phyloP scores from a whole-genome alignment of 2,113 vertebrate genomes.

The Sciurus niger region DNA sequence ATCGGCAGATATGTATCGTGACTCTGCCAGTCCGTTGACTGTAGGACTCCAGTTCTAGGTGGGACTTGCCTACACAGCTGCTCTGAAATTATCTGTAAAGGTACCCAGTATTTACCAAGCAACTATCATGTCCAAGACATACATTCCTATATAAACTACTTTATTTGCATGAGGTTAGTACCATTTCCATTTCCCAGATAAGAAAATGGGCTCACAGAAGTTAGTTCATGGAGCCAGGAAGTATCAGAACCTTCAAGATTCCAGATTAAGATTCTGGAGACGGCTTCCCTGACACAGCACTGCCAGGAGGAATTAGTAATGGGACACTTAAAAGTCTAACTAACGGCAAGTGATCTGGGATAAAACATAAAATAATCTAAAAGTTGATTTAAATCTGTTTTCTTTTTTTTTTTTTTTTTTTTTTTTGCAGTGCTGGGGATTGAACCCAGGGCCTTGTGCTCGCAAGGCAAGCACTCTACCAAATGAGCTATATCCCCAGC shows the following conservation, averaged over 20 bases:
- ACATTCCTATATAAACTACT: not conserved
- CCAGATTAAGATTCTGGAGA: not conserved
- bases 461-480: too few relatives aligned
- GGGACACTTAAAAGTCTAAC: not conserved
- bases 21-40: not conserved
- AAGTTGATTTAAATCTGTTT: not conserved
- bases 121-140: not conserved
- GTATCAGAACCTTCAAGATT: not conserved
- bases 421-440: too few relatives aligned
- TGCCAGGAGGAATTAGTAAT: not conserved
- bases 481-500: too few relatives aligned
- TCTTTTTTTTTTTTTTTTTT: not conserved
- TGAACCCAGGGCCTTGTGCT: too few relatives aligned
- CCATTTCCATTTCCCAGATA: slow-evolving; percentile 11
- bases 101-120: not conserved
- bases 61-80: not conserved
- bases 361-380: slow-evolving; percentile 5
- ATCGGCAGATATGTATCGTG: not conserved
- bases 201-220: not conserved
- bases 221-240: not conserved
- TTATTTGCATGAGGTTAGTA: not conserved
- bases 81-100: not conserved
- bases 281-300: not conserved
- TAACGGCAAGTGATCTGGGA: not conserved
- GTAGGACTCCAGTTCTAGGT: not conserved